These are phyloP conservation scores for Heteronetta atricapilla DNA, from an alignment of 2,113 vertebrate species.

Conservation along the genomic window DNA sequence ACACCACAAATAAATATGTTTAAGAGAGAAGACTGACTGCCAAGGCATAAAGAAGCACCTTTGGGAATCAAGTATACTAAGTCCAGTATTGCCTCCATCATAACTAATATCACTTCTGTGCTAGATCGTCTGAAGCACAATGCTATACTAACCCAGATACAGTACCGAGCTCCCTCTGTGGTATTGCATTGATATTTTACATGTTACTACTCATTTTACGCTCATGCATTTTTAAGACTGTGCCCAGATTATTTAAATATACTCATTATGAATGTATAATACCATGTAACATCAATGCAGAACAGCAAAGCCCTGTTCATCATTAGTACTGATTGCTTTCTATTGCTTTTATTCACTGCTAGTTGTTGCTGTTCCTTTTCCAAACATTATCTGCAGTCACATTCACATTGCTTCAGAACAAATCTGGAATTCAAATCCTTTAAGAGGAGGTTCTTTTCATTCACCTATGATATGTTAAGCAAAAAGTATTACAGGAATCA, in stretches of 20 bases:
- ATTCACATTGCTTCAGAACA: neutral
- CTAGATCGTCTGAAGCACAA: neutral
- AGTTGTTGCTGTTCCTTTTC: rapidly evolving
- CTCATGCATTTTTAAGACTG: neutral
- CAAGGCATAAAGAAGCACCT: neutral
- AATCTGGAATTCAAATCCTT: neutral
- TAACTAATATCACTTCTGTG: neutral
- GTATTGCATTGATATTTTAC: neutral
- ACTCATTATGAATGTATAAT: neutral
- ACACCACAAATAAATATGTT: neutral
- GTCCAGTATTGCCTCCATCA: neutral
- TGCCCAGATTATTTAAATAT: neutral
- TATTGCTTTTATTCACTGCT: neutral
- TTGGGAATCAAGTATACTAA: neutral
- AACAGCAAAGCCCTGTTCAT: neutral
- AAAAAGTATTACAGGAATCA: neutral
- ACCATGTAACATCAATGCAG: neutral
- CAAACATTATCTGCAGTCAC: neutral
- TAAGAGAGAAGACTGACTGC: neutral
- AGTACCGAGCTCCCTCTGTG: neutral
- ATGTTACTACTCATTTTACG: neutral
- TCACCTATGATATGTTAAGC: neutral
- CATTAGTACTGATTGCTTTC: neutral
- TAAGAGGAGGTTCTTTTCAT: neutral
- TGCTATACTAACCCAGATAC: neutral